Conservation (phyloP, 2,113 vertebrate species). For the Cnemophilus loriae region DNA sequence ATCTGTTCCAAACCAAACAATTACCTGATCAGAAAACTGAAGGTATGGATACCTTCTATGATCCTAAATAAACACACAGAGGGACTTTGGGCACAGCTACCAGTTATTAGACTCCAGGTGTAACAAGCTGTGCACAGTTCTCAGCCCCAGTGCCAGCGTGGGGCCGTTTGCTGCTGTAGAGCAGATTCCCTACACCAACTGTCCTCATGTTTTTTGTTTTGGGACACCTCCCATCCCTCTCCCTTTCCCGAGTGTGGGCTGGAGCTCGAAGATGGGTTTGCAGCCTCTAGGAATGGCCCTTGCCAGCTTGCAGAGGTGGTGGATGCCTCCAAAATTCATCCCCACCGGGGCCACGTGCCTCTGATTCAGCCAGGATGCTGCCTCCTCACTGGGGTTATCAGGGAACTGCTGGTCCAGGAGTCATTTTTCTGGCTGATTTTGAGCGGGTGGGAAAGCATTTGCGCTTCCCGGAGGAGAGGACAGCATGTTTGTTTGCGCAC, state of each 20-base stretch:
- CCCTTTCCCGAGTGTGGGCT: background rate
- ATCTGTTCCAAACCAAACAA: background rate
- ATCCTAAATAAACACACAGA: background rate
- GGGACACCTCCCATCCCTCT: background rate
- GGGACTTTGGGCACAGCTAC: background rate
- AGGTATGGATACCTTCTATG: background rate
- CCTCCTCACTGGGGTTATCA: background rate
- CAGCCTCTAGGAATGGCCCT: background rate
- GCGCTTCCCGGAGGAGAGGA: background rate
- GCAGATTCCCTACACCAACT: background rate
- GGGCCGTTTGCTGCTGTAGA: background rate
- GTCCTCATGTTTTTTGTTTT: background rate
- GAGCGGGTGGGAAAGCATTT: background rate
- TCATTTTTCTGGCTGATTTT: background rate
- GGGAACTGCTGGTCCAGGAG: background rate
- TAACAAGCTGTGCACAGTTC: background rate
- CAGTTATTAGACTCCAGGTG: background rate
- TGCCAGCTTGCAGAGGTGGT: background rate
- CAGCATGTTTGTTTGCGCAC: background rate
- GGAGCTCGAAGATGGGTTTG: background rate
- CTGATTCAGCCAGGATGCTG: background rate
- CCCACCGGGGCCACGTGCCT: rapidly evolving
- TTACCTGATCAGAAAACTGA: background rate
- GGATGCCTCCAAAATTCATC: background rate
- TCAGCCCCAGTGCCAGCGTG: background rate